Evolutionary conservation across 2,797 vertebrate genomes (phyloP).

Genomic region (Hephaestus fuliginosus): DNA sequence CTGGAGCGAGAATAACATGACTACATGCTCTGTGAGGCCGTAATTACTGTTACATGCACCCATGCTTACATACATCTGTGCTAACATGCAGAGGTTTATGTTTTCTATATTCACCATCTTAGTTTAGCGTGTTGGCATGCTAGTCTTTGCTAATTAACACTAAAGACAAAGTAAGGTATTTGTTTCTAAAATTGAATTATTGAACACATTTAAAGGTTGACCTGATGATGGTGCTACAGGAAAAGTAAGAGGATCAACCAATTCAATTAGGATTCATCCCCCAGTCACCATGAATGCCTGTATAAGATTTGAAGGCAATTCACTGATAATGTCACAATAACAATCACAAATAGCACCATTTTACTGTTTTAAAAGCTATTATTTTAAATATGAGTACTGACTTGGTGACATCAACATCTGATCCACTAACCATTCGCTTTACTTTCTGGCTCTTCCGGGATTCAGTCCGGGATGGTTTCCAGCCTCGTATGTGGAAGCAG

Average conservation of each 20-base stretch:
- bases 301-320: not conserved
- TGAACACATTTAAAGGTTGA: not conserved
- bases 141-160: not conserved
- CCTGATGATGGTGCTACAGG: not conserved
- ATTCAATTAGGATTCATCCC: not conserved
- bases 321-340: not conserved
- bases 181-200: not conserved
- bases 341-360: not conserved
- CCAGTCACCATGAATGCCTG: not conserved
- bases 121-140: not conserved
- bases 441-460: conserved; percentile 6
- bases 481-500: conserved; percentile 88
- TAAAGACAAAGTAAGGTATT: not conserved
- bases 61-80: not conserved
- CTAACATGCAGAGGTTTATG: not conserved
- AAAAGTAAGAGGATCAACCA: not conserved
- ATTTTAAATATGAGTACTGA: not conserved
- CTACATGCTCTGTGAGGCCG: not conserved
- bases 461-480: conserved; percentile 96
- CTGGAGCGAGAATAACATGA: not conserved
- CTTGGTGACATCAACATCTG: not conserved
- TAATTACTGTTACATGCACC: no score
- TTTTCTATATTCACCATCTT: not conserved
- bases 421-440: not conserved
- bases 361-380: not conserved